These are phyloP conservation scores for Drosophila anceps DNA, from an alignment of 2,888 invertebrate species.

Conservation along the genomic window DNA sequence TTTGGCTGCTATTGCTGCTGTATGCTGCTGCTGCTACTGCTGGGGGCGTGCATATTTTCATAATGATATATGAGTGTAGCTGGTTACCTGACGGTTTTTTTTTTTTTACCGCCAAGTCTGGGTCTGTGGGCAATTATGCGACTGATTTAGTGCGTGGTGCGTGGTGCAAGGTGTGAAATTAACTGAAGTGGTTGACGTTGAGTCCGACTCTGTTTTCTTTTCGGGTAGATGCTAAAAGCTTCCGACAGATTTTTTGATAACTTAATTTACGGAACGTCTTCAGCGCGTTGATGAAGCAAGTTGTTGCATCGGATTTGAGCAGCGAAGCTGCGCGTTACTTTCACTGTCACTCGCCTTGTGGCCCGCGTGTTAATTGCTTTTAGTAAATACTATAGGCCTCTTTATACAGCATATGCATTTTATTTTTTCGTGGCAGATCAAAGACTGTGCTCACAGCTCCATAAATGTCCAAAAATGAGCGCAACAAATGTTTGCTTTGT, in stretches of 20 bases:
- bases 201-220: constrained; percentile 32
- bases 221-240: constrained; percentile 73
- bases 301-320: constrained; percentile 21
- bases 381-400: constrained; percentile 16
- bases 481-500: constrained; percentile 46
- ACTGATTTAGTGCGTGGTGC: constrained; percentile 77
- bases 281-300: constrained; percentile 67
- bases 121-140: constrained; percentile 67
- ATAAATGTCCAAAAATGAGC: constrained; percentile 33
- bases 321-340: constrained; percentile 53
- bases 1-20: constrained; percentile 8
- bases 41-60: constrained; percentile 74
- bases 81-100: constrained; percentile 31
- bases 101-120: constrained; percentile 1
- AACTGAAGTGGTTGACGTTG: constrained; percentile 53
- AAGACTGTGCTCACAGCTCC: constrained; percentile 14
- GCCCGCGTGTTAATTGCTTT: constrained; percentile 65
- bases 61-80: constrained; percentile 67
- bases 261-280: constrained; percentile 75
- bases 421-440: constrained; percentile 11
- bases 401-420: constrained; percentile 5
- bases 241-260: constrained; percentile 78
- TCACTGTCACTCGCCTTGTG: constrained; percentile 70
- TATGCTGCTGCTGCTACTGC: constrained; percentile 3
- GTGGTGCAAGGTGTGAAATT: constrained; percentile 73